phyloP scores from a whole-genome alignment of 2,113 vertebrate genomes.

The Damaliscus lunatus region DNA sequence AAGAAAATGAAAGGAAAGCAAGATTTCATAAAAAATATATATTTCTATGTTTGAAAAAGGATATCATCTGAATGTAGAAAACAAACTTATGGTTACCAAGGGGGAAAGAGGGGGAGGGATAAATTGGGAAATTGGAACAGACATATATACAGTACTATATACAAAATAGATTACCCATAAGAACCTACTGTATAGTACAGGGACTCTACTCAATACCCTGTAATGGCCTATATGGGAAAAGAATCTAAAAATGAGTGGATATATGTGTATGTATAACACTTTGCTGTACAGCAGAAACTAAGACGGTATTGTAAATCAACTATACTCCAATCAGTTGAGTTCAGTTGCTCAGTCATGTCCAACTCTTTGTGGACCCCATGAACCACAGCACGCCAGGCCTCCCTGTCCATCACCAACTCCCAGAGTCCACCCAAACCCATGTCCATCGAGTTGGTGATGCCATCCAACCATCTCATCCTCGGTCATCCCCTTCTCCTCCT shows the following conservation, averaged over 20 bases:
- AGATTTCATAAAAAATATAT: neutral
- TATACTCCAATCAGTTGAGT: neutral
- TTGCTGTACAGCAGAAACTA: neutral
- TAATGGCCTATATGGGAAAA: neutral
- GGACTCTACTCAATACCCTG: neutral
- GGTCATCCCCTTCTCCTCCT: neutral
- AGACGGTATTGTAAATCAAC: neutral
- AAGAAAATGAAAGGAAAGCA: neutral
- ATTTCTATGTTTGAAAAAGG: neutral
- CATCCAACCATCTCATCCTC: neutral
- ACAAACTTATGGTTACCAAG: neutral
- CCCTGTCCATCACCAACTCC: neutral
- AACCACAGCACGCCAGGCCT: rapidly evolving
- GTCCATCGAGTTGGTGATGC: neutral
- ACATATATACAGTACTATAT: neutral
- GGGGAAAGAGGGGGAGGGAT: neutral
- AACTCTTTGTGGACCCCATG: neutral
- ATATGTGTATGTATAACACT: neutral
- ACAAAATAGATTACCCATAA: neutral
- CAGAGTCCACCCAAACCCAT: neutral
- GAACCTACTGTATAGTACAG: neutral
- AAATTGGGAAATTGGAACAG: neutral
- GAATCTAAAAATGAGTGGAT: neutral
- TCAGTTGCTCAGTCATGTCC: neutral
- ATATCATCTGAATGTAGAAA: neutral